phyloP scores from a whole-genome alignment of 2,113 vertebrate genomes.

The Bettongia penicillata region DNA sequence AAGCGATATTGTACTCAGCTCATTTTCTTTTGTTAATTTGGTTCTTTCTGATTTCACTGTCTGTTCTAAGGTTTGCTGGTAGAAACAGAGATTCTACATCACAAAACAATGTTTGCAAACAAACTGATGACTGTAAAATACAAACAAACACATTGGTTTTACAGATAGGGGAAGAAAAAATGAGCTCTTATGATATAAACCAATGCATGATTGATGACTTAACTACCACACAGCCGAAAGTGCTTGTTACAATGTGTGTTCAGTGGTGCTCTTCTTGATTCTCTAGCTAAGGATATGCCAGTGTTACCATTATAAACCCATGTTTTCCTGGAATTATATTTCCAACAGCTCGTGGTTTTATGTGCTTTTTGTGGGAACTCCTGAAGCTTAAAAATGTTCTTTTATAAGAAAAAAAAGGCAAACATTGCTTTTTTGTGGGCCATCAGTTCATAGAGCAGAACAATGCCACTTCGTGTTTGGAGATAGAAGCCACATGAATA shows the following conservation, averaged over 20 bases:
- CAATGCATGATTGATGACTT: slow-evolving; percentile 4
- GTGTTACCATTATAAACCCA: slow-evolving; percentile 60
- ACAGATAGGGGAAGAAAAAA: not conserved
- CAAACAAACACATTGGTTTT: not conserved
- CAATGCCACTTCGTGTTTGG: slow-evolving; percentile 15
- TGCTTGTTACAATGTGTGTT: slow-evolving; percentile 23
- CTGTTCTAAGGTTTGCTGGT: slow-evolving; percentile 30
- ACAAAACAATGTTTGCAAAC: slow-evolving; percentile 34
- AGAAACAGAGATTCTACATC: not conserved
- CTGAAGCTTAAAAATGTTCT: slow-evolving; percentile 32
- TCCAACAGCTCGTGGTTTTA: slow-evolving; percentile 35
- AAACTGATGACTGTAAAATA: not conserved
- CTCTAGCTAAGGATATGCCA: slow-evolving; percentile 46
- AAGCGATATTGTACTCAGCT: not conserved
- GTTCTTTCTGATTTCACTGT: slow-evolving; percentile 28
- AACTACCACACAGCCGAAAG: slow-evolving; percentile 21
- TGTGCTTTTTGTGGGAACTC: not conserved
- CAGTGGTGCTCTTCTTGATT: not conserved
- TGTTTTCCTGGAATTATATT: slow-evolving; percentile 60
- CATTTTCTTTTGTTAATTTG: slow-evolving; percentile 4
- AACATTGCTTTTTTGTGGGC: not conserved
- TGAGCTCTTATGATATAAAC: not conserved
- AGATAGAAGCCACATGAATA: slow-evolving; percentile 12
- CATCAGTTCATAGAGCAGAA: not conserved
- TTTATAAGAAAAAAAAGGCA: slow-evolving; percentile 11